These are phyloP conservation scores for Brachionus asplanchnoidis DNA, from an alignment of 1,140 invertebrate genomes.

Conservation along the genomic window DNA sequence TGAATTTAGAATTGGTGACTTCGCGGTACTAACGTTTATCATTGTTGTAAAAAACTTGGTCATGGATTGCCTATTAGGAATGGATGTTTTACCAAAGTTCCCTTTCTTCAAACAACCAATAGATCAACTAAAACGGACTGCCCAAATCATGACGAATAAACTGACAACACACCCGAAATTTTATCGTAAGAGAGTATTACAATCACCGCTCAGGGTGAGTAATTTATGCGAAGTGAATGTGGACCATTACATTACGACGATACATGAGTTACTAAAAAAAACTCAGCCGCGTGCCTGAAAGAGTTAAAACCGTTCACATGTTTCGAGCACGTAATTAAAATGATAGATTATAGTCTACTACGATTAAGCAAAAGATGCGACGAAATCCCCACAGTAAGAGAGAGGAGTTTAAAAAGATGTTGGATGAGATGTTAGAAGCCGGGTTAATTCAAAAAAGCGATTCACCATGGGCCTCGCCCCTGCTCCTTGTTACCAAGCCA, in stretches of 20 bases:
- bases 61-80: neutral
- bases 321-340: neutral
- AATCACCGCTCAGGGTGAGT: neutral
- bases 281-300: neutral
- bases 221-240: neutral
- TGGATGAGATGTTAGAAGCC: slow-evolving; percentile 34
- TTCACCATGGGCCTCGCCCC: neutral
- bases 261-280: neutral
- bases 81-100: neutral
- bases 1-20: neutral
- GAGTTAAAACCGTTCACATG: neutral
- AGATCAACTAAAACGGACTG: neutral
- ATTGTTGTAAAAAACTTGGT: neutral
- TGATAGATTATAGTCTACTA: neutral
- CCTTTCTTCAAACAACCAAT: neutral
- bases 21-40: neutral
- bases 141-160: neutral
- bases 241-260: neutral
- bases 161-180: slow-evolving; percentile 36
- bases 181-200: neutral
- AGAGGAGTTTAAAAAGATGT: neutral
- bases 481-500: slow-evolving; percentile 20
- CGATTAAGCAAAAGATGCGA: neutral
- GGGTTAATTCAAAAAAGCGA: slow-evolving; percentile 43
- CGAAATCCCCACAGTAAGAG: neutral